Conservation (phyloP, 2,797 vertebrate genomes). For the Lagodon rhomboides region DNA sequence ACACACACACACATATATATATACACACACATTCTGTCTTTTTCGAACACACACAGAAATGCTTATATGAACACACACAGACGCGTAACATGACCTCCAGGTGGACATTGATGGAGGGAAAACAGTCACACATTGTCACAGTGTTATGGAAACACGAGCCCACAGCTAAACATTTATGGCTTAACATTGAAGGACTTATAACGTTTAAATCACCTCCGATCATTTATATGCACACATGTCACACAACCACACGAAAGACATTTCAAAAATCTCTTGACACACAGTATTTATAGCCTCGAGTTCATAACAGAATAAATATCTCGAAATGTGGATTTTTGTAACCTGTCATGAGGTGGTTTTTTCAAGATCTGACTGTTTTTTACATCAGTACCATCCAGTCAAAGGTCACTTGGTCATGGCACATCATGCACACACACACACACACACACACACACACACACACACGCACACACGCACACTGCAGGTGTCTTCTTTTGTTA, state of each 20-base stretch:
- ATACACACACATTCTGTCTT: not conserved
- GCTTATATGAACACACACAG: conserved; percentile 54
- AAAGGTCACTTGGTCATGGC: conserved; percentile 9
- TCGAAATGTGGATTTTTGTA: conserved; percentile 47
- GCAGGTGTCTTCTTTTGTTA: conserved; percentile 12
- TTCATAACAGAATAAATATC: conserved; percentile 40
- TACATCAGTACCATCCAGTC: conserved; percentile 28
- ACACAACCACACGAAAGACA: conserved; percentile 38
- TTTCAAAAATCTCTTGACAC: conserved; percentile 9
- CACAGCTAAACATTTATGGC: conserved; percentile 64
- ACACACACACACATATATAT: conserved; percentile 23
- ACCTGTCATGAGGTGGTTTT: conserved; percentile 42
- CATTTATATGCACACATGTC: conserved; percentile 50
- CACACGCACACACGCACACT: not conserved
- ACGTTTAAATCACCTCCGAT: conserved; percentile 50
- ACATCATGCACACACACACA: not conserved
- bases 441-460: no score
- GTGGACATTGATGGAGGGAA: conserved; percentile 61
- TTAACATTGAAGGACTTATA: conserved; percentile 51
- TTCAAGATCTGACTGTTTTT: conserved; percentile 53
- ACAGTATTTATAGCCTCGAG: conserved; percentile 18
- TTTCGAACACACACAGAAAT: conserved; percentile 43
- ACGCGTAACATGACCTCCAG: conserved; percentile 33
- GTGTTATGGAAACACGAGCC: conserved; percentile 69
- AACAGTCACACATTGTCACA: conserved; percentile 61